Percentiles rank a stretch among this genome's conserved stretches.
phyloP scores from a whole-genome alignment of 2,797 vertebrate genomes.

The Chrysocyon brachyurus region DNA sequence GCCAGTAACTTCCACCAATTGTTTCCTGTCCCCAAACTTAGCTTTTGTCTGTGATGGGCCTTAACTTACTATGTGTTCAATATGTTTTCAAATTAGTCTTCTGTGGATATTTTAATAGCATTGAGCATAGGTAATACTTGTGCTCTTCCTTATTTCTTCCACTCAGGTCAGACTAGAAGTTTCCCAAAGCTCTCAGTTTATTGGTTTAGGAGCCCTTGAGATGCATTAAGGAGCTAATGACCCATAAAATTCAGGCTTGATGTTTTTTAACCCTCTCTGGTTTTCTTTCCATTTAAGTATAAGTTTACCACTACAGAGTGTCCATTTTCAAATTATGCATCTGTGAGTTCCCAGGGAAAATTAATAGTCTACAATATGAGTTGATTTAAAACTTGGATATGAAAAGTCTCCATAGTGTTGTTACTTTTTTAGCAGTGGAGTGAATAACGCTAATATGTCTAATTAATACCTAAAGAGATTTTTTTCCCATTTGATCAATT shows the following conservation, averaged over 20 bases:
- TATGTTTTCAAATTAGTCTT: slow-evolving; percentile 78
- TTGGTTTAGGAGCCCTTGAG: slow-evolving; percentile 73
- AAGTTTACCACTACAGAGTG: neutral
- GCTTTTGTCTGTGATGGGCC: slow-evolving; percentile 76
- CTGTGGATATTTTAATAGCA: slow-evolving; percentile 76
- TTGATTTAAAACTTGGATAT: slow-evolving; percentile 74
- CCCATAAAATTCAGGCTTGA: slow-evolving; percentile 58
- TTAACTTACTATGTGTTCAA: slow-evolving; percentile 75
- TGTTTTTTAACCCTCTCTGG: slow-evolving; percentile 69
- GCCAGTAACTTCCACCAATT: slow-evolving; percentile 55
- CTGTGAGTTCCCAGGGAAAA: slow-evolving; percentile 51
- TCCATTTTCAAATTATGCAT: slow-evolving; percentile 70
- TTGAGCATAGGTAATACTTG: slow-evolving; percentile 64
- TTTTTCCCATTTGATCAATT: slow-evolving; percentile 73
- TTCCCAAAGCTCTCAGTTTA: slow-evolving; percentile 71
- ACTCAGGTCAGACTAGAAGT: slow-evolving; percentile 67
- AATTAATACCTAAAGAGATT: slow-evolving; percentile 74
- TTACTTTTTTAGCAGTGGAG: slow-evolving; percentile 54
- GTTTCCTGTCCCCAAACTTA: slow-evolving; percentile 75
- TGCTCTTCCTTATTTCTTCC: slow-evolving; percentile 72
- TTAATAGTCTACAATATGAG: slow-evolving; percentile 53
- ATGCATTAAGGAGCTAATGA: slow-evolving; percentile 77
- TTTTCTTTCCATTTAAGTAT: slow-evolving; percentile 54
- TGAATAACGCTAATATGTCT: slow-evolving; percentile 60
- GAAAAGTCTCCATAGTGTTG: slow-evolving; percentile 62